Base-by-base conservation (phyloP, 2,888 invertebrate species). In the Acronicta aceris region DNA sequence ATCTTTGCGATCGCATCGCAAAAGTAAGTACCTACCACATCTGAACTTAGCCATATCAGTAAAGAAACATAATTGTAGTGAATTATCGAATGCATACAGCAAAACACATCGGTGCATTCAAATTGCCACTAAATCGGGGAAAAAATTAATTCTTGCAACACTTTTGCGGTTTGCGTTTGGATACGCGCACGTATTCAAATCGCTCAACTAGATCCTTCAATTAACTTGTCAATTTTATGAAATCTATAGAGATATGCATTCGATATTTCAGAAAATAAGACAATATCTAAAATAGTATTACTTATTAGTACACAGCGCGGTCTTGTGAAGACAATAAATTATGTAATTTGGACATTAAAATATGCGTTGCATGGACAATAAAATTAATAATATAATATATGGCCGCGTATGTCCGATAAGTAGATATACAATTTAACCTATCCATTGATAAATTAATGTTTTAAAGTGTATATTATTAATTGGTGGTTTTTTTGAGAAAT, bases 381-480 rank as follows among this genome's bases (percentile, higher is more conserved):
- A 65, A 58, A 48, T 58, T 66, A 63, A 57, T 62, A 65, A 50
- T 52, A 50, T 52, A 64, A 67, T 52, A 48, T 51, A 48, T 73
- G 81, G 71, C 82, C 84, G 85, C 81, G 83, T 80, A 75, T 81
- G 78, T 82, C 79, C 79, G 74, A 74, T 65, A 71, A 65, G 79
- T 86, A 86, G 78, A 67, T 88, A 84, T 88, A 88, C 86, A 87
- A 84, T 76, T 88, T 81, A 88, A 85, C 70, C 79, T 85, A 88
- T 84, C 81, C 80, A 73, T 87, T 85, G 58, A 71, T 71, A 84
- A 84, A 84, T 87, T 86, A 90, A 91, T 87, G 88, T 92, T 89
- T 89, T 88, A 88, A 89, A 88, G 86, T 90, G 89, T 91, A 88
- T 93, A 92, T 90, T 93, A 92, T 90, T 88, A 89, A 90, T 92